These are phyloP conservation scores for Anolis apletophallus DNA, from an alignment of 2,797 vertebrate species.

Conservation along the genomic window DNA sequence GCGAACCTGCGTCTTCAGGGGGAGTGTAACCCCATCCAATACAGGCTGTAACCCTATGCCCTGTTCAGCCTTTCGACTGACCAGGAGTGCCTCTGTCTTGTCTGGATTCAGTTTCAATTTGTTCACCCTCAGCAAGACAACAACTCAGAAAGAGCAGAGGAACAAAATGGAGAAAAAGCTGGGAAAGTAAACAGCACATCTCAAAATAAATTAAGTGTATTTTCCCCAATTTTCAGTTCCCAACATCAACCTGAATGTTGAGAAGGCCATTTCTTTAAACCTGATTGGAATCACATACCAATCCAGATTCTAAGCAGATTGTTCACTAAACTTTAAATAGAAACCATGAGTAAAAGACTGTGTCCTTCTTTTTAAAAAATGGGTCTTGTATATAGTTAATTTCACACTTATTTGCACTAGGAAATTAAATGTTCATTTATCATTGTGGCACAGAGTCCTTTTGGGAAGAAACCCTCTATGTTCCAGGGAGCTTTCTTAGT, in stretches of 20 bases:
- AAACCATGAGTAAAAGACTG: conserved; percentile 67
- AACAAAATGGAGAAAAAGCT: background rate
- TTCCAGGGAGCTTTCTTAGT: conserved; percentile 53
- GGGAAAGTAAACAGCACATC: conserved; percentile 23
- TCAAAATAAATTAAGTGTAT: conserved; percentile 38
- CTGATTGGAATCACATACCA: conserved; percentile 33
- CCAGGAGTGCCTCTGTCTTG: no score
- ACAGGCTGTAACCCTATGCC: no score
- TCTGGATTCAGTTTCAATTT: no score
- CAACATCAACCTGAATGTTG: background rate
- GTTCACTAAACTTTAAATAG: conserved; percentile 69
- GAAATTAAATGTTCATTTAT: conserved; percentile 91
- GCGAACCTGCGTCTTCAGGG: no score
- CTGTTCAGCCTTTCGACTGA: no score
- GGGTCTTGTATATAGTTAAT: conserved; percentile 87
- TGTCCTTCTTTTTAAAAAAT: conserved; percentile 45
- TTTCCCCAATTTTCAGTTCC: conserved; percentile 30
- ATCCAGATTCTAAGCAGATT: conserved; percentile 70
- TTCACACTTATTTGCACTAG: conserved; percentile 89
- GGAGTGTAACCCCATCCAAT: no score
- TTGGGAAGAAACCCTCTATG: conserved; percentile 57
- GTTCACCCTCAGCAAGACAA: no score
- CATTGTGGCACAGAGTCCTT: conserved; percentile 72
- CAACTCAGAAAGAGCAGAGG: background rate
- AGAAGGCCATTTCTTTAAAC: conserved; percentile 8